Evolutionary conservation across 2,888 invertebrate genomes (phyloP).

Genomic region (Cheilosia impressa): DNA sequence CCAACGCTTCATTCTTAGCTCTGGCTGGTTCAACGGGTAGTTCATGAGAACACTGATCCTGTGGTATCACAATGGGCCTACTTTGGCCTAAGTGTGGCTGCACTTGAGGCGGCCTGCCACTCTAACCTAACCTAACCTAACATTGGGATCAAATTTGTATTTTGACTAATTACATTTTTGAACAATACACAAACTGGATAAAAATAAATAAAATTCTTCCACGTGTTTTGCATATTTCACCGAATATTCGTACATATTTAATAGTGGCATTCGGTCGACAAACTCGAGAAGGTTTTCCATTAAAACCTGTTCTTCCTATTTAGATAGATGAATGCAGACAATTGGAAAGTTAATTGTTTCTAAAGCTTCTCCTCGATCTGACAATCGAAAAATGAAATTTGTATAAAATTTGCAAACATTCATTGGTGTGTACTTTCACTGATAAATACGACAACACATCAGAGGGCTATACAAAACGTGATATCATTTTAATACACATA

Average conservation of each 20-base stretch:
- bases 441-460: neutral
- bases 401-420: neutral
- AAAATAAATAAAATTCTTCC: neutral
- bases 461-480: conserved; percentile 20
- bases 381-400: neutral
- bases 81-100: no score
- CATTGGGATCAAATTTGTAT: no score
- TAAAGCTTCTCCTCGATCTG: neutral
- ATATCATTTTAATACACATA: conserved; percentile 42
- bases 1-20: no score
- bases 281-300: neutral
- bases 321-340: neutral
- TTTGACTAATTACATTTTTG: no score
- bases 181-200: no score
- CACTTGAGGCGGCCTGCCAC: no score
- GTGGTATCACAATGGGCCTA: no score
- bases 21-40: no score
- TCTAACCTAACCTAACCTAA: no score
- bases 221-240: conserved; percentile 3
- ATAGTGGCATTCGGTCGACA: neutral
- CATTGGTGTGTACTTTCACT: neutral
- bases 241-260: neutral
- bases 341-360: neutral
- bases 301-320: neutral
- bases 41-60: no score